phyloP scores from a whole-genome alignment of 1,140 invertebrate genomes.

The Nasonia giraulti region DNA sequence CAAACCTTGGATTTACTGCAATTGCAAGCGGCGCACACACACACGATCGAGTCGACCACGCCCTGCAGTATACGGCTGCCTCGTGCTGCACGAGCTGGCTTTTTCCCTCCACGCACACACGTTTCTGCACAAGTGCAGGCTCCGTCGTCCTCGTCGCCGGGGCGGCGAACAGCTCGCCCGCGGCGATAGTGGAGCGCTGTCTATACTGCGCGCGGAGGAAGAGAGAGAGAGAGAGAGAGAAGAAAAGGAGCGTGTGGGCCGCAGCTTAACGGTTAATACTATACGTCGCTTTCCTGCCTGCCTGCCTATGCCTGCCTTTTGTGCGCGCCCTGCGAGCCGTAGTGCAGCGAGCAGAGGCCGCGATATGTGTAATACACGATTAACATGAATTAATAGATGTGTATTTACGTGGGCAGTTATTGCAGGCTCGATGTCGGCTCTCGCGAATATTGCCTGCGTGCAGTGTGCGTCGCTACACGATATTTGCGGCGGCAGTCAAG shows the following conservation, averaged over 20 bases:
- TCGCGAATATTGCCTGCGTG: neutral
- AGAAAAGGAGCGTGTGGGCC: conserved; percentile 36
- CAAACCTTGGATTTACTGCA: conserved; percentile 53
- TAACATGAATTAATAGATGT: conserved; percentile 44
- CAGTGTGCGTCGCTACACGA: neutral
- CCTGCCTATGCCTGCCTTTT: neutral
- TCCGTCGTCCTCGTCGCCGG: conserved; percentile 1
- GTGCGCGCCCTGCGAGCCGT: neutral
- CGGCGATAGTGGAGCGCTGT: conserved; percentile 39
- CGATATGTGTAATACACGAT: conserved; percentile 28
- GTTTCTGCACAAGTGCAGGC: conserved; percentile 22
- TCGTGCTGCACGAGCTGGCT: conserved; percentile 4
- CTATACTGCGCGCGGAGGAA: neutral
- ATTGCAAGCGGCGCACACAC: conserved; percentile 40
- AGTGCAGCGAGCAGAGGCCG: neutral
- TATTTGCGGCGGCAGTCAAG: conserved; percentile 24
- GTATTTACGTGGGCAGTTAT: neutral
- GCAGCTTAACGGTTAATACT: conserved; percentile 46
- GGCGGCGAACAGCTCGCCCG: conserved; percentile 18
- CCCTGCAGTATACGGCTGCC: conserved; percentile 40
- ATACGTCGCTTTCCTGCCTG: neutral
- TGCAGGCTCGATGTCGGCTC: neutral
- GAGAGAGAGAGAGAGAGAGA: neutral
- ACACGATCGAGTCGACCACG: conserved; percentile 35
- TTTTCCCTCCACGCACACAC: conserved; percentile 7